Evolutionary conservation across 1,140 invertebrate species (phyloP).

Genomic region (Pygmarrhopalites habei): DNA sequence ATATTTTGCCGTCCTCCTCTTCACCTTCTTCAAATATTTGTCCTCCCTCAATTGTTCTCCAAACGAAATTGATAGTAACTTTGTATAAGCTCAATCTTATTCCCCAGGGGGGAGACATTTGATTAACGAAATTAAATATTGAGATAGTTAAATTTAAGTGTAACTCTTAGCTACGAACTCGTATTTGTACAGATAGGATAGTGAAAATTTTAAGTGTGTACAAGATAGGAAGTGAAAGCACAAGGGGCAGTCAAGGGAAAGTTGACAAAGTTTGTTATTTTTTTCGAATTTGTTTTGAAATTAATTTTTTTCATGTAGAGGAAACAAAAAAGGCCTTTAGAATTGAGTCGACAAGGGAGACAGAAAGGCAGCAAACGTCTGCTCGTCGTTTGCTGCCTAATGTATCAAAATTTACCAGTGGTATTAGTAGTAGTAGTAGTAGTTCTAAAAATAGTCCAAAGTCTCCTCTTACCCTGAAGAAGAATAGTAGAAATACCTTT

Average conservation of each 20-base stretch:
- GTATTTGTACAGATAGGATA: background rate
- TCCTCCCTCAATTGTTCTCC: too few species aligned
- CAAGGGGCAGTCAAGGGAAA: background rate
- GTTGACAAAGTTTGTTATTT: too few species aligned
- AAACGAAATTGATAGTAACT: too few species aligned
- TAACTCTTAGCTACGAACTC: too few species aligned
- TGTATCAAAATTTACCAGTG: slow-evolving; percentile 6
- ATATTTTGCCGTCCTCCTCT: too few species aligned
- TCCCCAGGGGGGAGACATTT: too few species aligned
- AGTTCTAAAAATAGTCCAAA: background rate
- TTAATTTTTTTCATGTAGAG: background rate
- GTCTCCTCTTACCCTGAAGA: background rate
- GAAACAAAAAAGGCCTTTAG: background rate
- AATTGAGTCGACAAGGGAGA: background rate
- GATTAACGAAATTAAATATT: too few species aligned
- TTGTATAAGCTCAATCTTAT: too few species aligned
- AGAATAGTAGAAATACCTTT: background rate
- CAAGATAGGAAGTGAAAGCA: background rate
- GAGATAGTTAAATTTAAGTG: too few species aligned
- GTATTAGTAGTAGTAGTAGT: background rate
- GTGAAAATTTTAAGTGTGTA: background rate
- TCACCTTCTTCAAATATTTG: too few species aligned
- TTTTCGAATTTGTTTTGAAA: background rate
- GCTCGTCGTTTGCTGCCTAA: slow-evolving; percentile 8
- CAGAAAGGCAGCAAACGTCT: background rate